A percentile compares a stretch with the other conserved stretches of the same genome.
Conservation (phyloP, 2,113 vertebrate genomes). For the Caloenas nicobarica region DNA sequence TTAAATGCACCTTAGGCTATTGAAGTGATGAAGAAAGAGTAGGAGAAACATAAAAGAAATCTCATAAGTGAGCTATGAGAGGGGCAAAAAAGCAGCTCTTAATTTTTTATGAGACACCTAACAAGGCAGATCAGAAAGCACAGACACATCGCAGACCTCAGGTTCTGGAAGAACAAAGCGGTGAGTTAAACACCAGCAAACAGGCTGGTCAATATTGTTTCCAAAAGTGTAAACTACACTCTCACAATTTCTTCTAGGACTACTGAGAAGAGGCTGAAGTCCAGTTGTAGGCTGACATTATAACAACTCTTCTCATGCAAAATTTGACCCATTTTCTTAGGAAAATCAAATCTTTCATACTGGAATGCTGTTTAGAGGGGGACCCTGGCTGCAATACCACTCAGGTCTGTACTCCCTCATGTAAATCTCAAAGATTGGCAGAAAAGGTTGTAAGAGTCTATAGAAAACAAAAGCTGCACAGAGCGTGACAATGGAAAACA, state of each 20-base stretch:
- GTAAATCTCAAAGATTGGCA: not conserved
- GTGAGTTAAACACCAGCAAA: not conserved
- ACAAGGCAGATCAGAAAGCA: not conserved
- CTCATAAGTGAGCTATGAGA: not conserved
- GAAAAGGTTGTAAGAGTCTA: not conserved
- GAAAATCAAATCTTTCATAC: not conserved
- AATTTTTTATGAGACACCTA: not conserved
- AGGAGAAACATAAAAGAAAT: not conserved
- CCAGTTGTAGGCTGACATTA: not conserved
- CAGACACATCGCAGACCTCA: not conserved
- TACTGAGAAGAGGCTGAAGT: not conserved
- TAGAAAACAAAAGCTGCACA: not conserved
- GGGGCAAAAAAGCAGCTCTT: not conserved
- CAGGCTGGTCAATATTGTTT: not conserved
- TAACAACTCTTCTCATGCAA: not conserved
- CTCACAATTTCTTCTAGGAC: not conserved
- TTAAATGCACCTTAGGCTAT: conserved; percentile 30
- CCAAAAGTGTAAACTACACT: not conserved
- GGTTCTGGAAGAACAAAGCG: not conserved
- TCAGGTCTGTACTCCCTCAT: not conserved
- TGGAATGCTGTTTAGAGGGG: not conserved
- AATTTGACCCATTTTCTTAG: not conserved
- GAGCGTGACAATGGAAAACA: not conserved
- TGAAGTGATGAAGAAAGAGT: conserved; percentile 14
- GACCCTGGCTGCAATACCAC: not conserved